Evolutionary conservation across 2,888 invertebrate species (phyloP), one percentile per base, ranked within the genome.

Genomic region (Galerucella calmariensis): DNA sequence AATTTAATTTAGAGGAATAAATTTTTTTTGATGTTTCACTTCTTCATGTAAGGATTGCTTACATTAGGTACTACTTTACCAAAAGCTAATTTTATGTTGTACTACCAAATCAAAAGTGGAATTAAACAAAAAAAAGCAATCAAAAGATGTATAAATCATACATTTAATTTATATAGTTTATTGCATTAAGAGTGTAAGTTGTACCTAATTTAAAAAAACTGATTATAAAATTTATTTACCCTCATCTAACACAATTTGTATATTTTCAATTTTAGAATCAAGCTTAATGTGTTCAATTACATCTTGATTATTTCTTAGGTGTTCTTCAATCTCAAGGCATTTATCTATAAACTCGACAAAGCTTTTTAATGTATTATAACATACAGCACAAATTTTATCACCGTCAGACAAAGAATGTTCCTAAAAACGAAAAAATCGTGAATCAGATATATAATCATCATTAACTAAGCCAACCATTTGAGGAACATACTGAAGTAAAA

Each of bases 261-360:
- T 65, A 20, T 70, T 65, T 16, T 70, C 66, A 16, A 53, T n/a
- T 44, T 1, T 68, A 41, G 44, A 67, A 20, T 65, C 72, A 76
- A 70, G 66, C 51, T 62, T 61, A 16, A 65, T 69, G 24, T 75
- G 63, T 65, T 77, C 75, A 48, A 77, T 61, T 35, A 73, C 71
- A 53, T 73, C 69, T 35, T 75, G 70, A 51, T 71, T 61, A 72
- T 73, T 77, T 48, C 69, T 68, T 35, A 77, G 62, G 48, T 75
- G 71, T 59, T 75, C 71, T 51, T 79, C 79, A 16, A 77, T 72
- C 12, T 77, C 72, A 16, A 79, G 61, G 58, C 79, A 79, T 67
- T 70, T 77, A 11, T 77, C 70, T 10, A 79, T 58, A 35, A 79
- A 79, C 58, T 53, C 59, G 24, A 72, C 44, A 59, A 74, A 75